phyloP scores from a whole-genome alignment of 2,113 vertebrate species.

The Rattus rattus region DNA sequence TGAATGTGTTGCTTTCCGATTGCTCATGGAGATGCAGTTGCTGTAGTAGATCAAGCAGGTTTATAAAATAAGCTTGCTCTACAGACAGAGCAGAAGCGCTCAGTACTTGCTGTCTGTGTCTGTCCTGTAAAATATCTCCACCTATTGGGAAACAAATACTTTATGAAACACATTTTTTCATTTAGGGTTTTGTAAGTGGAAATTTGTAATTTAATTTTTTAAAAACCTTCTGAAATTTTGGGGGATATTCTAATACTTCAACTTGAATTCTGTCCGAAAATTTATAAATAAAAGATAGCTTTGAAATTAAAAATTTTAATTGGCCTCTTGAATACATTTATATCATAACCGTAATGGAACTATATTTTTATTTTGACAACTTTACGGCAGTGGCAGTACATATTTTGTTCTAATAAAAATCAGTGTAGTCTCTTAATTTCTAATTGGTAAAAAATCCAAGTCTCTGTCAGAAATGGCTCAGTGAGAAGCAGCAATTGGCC shows the following conservation, averaged over 20 bases:
- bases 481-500: background rate
- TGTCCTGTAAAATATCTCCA: background rate
- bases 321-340: background rate
- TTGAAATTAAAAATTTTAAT: constrained; percentile 8
- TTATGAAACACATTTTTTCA: background rate
- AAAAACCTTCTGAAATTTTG: background rate
- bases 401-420: background rate
- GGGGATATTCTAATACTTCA: background rate
- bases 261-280: background rate
- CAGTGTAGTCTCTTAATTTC: background rate
- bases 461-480: background rate
- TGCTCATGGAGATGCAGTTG: background rate
- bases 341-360: background rate
- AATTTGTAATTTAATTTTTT: background rate
- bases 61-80: background rate
- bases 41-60: background rate
- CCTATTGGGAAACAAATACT: background rate
- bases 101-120: background rate
- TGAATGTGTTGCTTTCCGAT: background rate
- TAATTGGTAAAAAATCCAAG: background rate
- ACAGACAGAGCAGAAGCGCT: background rate
- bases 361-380: background rate
- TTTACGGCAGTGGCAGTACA: background rate
- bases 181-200: background rate
- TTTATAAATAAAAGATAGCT: background rate